A percentile compares a stretch with the other conserved stretches of the same genome.
phyloP scores from a whole-genome alignment of 2,113 vertebrate species.

The Pluvialis apricaria region DNA sequence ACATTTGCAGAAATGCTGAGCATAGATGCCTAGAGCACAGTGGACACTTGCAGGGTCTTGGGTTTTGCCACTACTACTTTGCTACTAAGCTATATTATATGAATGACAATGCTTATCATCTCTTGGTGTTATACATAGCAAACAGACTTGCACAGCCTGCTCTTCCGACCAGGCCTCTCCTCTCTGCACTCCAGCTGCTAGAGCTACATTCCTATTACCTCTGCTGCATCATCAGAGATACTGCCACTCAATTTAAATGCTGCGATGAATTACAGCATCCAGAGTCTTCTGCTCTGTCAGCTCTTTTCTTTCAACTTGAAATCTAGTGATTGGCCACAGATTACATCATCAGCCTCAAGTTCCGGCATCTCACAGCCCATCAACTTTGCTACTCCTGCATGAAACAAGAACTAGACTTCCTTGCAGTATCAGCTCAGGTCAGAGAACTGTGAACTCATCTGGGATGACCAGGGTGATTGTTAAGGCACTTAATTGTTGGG shows the following conservation, averaged over 20 bases:
- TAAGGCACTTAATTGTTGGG: not conserved
- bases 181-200: not conserved
- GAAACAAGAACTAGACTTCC: not conserved
- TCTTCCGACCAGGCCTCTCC: not conserved
- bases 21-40: not conserved
- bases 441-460: not conserved
- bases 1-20: not conserved
- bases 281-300: not conserved
- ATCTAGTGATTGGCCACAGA: not conserved
- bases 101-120: not conserved
- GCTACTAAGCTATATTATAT: not conserved
- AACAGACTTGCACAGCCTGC: not conserved
- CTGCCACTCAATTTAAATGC: not conserved
- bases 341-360: not conserved
- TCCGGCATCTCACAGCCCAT: not conserved
- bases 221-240: not conserved
- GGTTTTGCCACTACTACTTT: not conserved
- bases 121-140: not conserved
- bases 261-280: not conserved
- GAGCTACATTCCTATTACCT: not conserved
- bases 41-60: not conserved
- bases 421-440: not conserved
- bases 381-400: not conserved
- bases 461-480: not conserved
- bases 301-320: not conserved